Conservation (phyloP, 2,888 invertebrate genomes). For the Agrochola litura region DNA sequence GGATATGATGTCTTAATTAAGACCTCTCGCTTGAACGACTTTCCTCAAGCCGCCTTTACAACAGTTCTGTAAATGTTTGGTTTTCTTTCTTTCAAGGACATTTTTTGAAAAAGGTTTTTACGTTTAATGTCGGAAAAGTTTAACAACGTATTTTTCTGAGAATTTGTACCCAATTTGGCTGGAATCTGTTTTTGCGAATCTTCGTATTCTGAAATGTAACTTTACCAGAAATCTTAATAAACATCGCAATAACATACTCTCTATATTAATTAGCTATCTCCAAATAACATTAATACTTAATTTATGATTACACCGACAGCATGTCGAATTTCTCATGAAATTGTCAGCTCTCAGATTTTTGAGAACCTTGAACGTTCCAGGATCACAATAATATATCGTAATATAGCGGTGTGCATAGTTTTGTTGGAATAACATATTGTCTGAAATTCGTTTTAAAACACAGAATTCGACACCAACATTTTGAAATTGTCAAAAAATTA, state of each 20-base stretch:
- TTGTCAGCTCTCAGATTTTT: neutral
- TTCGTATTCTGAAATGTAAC: neutral
- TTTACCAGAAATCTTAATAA: too few relatives aligned
- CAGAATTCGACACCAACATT: neutral
- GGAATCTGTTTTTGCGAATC: too few relatives aligned
- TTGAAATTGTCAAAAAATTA: neutral
- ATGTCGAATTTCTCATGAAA: neutral
- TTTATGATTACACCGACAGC: neutral
- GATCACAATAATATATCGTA: neutral
- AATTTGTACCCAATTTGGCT: neutral
- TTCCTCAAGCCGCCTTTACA: slow-evolving; percentile 39
- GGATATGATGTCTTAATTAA: slow-evolving; percentile 77
- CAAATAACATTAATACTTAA: neutral
- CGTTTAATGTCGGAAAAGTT: too few relatives aligned
- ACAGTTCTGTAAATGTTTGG: neutral
- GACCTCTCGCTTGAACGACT: slow-evolving; percentile 61
- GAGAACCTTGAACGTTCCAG: too few relatives aligned
- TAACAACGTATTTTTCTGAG: too few relatives aligned
- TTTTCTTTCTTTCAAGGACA: too few relatives aligned
- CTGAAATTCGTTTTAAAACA: neutral
- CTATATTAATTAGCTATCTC: neutral
- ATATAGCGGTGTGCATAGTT: neutral
- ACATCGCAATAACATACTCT: neutral
- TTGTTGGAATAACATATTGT: neutral
- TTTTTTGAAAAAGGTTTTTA: too few relatives aligned